Evolutionary conservation across 2,888 invertebrate species (phyloP), one percentile per base, ranked within the genome.

Genomic region (Troides aeacus): DNA sequence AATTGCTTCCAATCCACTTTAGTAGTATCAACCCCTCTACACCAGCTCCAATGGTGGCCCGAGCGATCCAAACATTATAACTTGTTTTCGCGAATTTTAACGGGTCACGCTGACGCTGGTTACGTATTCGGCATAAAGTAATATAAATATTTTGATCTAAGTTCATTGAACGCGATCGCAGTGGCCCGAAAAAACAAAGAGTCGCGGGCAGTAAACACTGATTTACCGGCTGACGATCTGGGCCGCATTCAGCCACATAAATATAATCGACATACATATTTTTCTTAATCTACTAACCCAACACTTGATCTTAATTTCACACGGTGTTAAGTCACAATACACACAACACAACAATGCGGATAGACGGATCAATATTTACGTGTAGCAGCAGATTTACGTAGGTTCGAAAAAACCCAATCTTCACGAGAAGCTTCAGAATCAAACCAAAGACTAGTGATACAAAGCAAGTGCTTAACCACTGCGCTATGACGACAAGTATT

Each of bases 121-220:
- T 74, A 73, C 74, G 73, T 72, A 72, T 74, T 64, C 59, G 30
- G 53, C 4, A 42, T 62, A 66, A 62, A 65, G 39, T 62, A 63
- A 62, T 60, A 69, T 66, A 74, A 73, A 72, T 76, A 74, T 76
- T 76, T 76, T 76, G 75, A 74, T 71, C 65, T 68, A 58, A 77
- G 79, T 79, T 80, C 78, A 79, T 77, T 68, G 79, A 76, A 73
- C 81, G 73, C 71, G 73, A 73, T 68, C 62, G 71, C 65, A 66
- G 68, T 71, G 75, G 65, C 70, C 74, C 72, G 70, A 74, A 78
- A 78, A 78, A 77, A 76, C 74, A 76, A 76, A 77, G 75, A 70
- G 53, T 66, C 56, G 61, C 65, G 65, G 5, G 57, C 59, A 66
- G 66, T 66, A 42, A 66, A 70, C 50, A 62, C 59, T 63, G 70